These are phyloP conservation scores for Zygaena filipendulae DNA, from an alignment of 2,888 invertebrate genomes.

Conservation along the genomic window DNA sequence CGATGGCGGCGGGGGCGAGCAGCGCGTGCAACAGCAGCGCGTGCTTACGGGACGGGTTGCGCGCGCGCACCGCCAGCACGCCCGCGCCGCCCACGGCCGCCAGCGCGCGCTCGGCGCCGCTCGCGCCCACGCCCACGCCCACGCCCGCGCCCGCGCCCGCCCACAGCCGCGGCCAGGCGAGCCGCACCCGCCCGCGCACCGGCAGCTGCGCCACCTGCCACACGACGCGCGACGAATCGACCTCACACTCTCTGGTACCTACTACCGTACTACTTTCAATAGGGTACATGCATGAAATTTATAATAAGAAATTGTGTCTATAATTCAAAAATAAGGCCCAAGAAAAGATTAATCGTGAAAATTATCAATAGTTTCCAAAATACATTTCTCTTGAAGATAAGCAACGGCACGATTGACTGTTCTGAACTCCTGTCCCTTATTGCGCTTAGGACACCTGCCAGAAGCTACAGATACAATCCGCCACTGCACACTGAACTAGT, in stretches of 20 bases:
- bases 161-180: slow-evolving; percentile 24
- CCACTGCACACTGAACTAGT: too few species aligned
- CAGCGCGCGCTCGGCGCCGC: slow-evolving; percentile 15
- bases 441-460: too few species aligned
- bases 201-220: slow-evolving; percentile 24
- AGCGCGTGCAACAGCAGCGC: slow-evolving; percentile 74
- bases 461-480: too few species aligned
- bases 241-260: slow-evolving; percentile 29
- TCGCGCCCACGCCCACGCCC: slow-evolving; percentile 16
- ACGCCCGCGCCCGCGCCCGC: slow-evolving; percentile 21
- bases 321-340: too few species aligned
- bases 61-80: slow-evolving; percentile 72
- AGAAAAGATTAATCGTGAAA: too few species aligned
- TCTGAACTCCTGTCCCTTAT: too few species aligned
- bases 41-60: slow-evolving; percentile 77
- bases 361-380: too few species aligned
- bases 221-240: slow-evolving; percentile 19
- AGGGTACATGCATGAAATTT: too few species aligned
- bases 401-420: too few species aligned
- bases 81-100: slow-evolving; percentile 59
- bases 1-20: slow-evolving; percentile 12
- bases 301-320: too few species aligned
- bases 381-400: too few species aligned
- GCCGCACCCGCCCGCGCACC: slow-evolving; percentile 20
- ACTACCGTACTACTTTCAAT: too few species aligned